Base-by-base conservation (phyloP, 2,113 vertebrate genomes). In the Formicarius rufipectus region DNA sequence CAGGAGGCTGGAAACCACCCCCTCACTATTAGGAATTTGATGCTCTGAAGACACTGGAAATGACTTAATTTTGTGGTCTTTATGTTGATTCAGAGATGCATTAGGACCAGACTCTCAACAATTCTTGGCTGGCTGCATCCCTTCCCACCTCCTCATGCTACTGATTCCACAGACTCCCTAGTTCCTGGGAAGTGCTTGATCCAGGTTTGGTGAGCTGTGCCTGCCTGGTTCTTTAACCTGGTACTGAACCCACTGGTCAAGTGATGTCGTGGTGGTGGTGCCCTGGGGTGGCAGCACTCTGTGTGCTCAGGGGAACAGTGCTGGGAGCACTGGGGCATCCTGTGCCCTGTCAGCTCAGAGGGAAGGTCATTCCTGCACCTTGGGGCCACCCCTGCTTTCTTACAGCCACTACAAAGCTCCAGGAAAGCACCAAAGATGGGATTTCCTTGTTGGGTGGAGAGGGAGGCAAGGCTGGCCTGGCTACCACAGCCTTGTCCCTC, bases 221-320 rank as follows among this genome's bases (percentile, higher is more conserved):
- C 56, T 66, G 33, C 19, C 37, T 64, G 2, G 0, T 28, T 56
- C 40, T 62, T 28, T 72, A 7, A 40, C 12, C 58, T 33, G 2
- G 7, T 8, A n/a, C 37, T 4, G 6, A 45, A 3, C 22, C 19
- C 11, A 12, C 10, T 2, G 63, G 22, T n/a, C 39, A 17, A 44
- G 19, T 1, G 3, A 19, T 49, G 23, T 22, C 83, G 6, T 33
- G 0, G 1, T 37, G 60, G 25, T 1, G 12, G 33, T 75, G 39
- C 49, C n/a, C 52, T 39, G 73, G 31, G 52, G 18, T 31, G 49
- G 56, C 63, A 72, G 39, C 52, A 31, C 33, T 19, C 35, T 18
- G 2, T 17, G 55, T 37, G 49, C 55, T n/a, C 42, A 1, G 28
- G 68, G 8, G 10, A 45, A 45, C 4, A 25, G 10, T 44, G 59